Evolutionary conservation across 1,140 invertebrate genomes (phyloP).

Genomic region (Psix sp.): DNA sequence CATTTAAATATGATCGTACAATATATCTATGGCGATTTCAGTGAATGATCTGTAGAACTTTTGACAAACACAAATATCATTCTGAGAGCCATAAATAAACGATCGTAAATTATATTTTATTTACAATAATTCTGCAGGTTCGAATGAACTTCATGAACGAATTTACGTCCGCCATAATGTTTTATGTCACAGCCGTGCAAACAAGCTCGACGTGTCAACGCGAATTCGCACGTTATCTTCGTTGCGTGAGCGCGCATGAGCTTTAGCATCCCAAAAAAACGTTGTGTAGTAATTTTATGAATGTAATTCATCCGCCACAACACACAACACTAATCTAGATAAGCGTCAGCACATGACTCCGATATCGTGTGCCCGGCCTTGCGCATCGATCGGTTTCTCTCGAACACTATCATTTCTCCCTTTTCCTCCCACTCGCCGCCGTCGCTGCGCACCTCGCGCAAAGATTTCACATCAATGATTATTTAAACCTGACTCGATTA

Average conservation of each 20-base stretch:
- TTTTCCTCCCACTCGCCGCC: not conserved
- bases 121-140: conserved; percentile 15
- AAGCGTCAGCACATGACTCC: conserved; percentile 45
- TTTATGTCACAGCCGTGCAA: conserved; percentile 36
- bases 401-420: conserved; percentile 42
- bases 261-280: conserved; percentile 27
- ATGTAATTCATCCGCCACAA: conserved; percentile 42
- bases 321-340: conserved; percentile 51
- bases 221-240: conserved; percentile 26
- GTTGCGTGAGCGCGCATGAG: conserved; percentile 29
- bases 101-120: conserved; percentile 11
- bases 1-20: too few relatives aligned
- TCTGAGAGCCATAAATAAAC: not conserved
- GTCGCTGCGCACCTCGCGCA: conserved; percentile 18
- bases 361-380: conserved; percentile 38
- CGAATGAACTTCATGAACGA: conserved; percentile 4
- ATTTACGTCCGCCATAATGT: conserved; percentile 31
- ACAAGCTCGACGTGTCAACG: conserved; percentile 47
- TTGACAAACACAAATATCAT: too few relatives aligned
- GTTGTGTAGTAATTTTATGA: conserved; percentile 38
- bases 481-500: conserved; percentile 7
- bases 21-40: too few relatives aligned
- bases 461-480: conserved; percentile 30
- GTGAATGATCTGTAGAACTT: too few relatives aligned
- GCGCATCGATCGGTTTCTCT: conserved; percentile 55